Conservation (phyloP, 1,140 invertebrate genomes). For the Trissolcus basalis region DNA sequence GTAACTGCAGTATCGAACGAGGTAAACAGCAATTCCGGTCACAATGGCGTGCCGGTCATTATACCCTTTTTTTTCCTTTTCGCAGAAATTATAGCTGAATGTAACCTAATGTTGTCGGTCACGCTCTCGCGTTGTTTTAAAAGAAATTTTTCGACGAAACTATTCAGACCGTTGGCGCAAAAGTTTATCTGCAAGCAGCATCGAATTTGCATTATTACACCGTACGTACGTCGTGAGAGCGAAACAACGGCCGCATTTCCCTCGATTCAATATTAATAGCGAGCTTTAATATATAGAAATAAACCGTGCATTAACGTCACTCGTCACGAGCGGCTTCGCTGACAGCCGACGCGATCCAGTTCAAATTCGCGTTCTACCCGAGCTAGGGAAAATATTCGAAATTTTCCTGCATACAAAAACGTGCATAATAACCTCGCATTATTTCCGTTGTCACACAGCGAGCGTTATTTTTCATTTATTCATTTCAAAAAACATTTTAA, state of each 20-base stretch:
- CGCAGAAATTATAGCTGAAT: conserved; percentile 33
- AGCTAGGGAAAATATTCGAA: conserved; percentile 14
- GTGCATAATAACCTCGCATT: neutral
- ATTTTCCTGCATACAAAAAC: neutral
- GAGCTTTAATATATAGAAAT: conserved; percentile 11
- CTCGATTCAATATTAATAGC: conserved; percentile 29
- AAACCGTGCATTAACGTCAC: conserved; percentile 26
- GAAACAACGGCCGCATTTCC: conserved; percentile 30
- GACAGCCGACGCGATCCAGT: conserved; percentile 8
- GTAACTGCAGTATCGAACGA: neutral
- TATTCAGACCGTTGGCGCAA: conserved; percentile 17
- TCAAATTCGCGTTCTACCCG: neutral
- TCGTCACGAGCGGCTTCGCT: conserved; percentile 12
- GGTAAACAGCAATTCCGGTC: neutral
- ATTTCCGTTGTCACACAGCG: no score
- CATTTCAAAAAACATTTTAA: no score
- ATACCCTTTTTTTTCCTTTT: conserved; percentile 5
- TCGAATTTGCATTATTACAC: conserved; percentile 43
- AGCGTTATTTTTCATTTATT: no score
- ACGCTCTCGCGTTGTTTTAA: conserved; percentile 23
- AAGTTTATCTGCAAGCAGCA: conserved; percentile 26
- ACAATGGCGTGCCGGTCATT: conserved; percentile 14
- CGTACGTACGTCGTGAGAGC: conserved; percentile 3
- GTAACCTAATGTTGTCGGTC: conserved; percentile 25
- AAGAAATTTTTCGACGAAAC: conserved; percentile 16